Conservation (phyloP, 2,113 vertebrate genomes). For the Corvus cornix region DNA sequence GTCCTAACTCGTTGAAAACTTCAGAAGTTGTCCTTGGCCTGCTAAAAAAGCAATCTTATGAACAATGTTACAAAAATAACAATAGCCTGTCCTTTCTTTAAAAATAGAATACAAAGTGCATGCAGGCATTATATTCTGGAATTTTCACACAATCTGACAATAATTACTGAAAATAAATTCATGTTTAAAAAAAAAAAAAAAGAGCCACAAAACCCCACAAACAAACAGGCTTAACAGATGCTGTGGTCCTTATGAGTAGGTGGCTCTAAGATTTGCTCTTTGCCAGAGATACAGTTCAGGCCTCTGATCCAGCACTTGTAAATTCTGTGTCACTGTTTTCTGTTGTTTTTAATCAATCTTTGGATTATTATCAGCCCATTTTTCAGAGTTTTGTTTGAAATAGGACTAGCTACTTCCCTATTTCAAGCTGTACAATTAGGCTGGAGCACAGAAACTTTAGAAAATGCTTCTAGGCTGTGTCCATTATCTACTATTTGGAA, state of each 20-base stretch:
- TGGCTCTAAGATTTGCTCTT: background rate
- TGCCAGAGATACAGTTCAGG: background rate
- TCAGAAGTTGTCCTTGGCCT: slow-evolving; percentile 1
- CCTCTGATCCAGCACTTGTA: background rate
- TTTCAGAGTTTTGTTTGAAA: background rate
- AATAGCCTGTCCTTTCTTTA: background rate
- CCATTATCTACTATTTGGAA: background rate
- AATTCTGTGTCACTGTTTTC: background rate
- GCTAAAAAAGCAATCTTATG: background rate
- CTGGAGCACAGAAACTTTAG: background rate
- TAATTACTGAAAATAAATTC: background rate
- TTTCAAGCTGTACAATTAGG: background rate
- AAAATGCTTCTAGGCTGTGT: background rate
- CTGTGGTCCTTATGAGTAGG: background rate
- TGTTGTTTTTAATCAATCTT: background rate
- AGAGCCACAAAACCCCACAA: background rate
- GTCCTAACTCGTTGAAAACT: background rate
- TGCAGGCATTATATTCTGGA: background rate
- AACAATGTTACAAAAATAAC: background rate
- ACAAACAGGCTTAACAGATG: background rate
- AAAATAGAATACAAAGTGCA: background rate
- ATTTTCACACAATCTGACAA: background rate
- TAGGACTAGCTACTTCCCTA: background rate
- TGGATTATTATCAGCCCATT: background rate
- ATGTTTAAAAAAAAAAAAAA: background rate